Base-by-base conservation (phyloP, 1,140 invertebrate genomes). In the Metopolophium dirhodum region DNA sequence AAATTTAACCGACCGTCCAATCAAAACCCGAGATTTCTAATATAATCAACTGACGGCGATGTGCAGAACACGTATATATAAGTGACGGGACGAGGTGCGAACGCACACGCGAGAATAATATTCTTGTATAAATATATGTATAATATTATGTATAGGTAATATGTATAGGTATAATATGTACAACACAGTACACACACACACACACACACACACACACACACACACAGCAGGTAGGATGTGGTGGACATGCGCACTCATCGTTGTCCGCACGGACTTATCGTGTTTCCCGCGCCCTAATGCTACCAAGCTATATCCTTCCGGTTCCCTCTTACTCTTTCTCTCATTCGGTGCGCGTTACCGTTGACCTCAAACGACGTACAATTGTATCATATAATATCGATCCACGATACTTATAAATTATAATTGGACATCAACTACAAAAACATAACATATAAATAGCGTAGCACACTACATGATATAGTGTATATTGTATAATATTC, bases 11-110 rank as follows among this genome's bases (percentile, higher is more conserved):
- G 45, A 8, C 91, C 82, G 82, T 54, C 91, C 91, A 54, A 92
- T 85, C 68, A 57, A 85, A 92, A 41, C 22, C 23, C 82, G 91
- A 92, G 82, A 57, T 92, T 92, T 30, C 82, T 85, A 92, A 92
- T 92, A 54, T 51, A 83, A 85, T 92, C 91, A 85, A 92, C 47
- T 20, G 77, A 30, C 91, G 77, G 7, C 47, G 49, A 26, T 30
- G 91, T 85, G 54, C 22, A 41, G 37, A 77, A n/a, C 14, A 35
- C 83, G 83, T 26, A 35, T 35, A 49, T 92, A 45, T 22, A 54
- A 49, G 35, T 85, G 91, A 83, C 77, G 47, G 49, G 47, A 57
- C 35, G 77, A 85, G 82, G 23, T 54, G 77, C 20, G 41, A 82
- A 82, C 61, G 26, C 11, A 57, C 61, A n/a, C 61, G 45, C 47